Base-by-base conservation (phyloP, 2,888 invertebrate species). In the Erebia ligea region DNA sequence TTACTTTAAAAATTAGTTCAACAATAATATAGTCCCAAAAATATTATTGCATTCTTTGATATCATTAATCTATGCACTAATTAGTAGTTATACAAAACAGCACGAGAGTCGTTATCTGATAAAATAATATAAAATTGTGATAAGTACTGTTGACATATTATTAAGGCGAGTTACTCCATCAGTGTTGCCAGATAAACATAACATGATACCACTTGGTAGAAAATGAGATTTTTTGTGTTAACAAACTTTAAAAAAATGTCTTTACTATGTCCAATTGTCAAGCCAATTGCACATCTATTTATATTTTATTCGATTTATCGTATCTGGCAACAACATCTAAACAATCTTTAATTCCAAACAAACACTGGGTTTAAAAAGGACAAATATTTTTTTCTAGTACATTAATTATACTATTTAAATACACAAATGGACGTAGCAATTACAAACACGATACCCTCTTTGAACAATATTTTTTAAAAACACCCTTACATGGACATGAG, bases 391-490 rank as follows among this genome's bases (percentile, higher is more conserved):
- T 58, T 56, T 59, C 64, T 50, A 64, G 58, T 72, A 61, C 48
- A 70, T 59, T 67, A 69, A 70, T 78, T 78, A 79, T 80, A 81
- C 80, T 81, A 82, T 78, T 84, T 77, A 82, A 81, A 83, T 85
- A 85, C 85, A 88, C 83, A 88, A 88, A 86, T 90, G 90, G 90
- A 90, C 90, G 89, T 86, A 83, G 85, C 78, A 82, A 81, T 85
- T 85, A 84, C 80, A 84, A 81, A 80, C 76, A 77, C 75, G 71
- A 72, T 73, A 77, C 73, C 76, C 78, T 78, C 77, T 77, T 76
- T 67, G 69, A 75, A 78, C 76, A 73, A 69, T 48, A 65, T 67
- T 67, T 71, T 64, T 67, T 48, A 48, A 67, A 65, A 66, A 76
- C 73, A 69, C 71, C 67, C 40, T 71, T 59, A 70, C 70, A 71